phyloP scores from a whole-genome alignment of 30 jellyfish, hydroid and myxozoan species.

The Cassiopea andromeda region DNA sequence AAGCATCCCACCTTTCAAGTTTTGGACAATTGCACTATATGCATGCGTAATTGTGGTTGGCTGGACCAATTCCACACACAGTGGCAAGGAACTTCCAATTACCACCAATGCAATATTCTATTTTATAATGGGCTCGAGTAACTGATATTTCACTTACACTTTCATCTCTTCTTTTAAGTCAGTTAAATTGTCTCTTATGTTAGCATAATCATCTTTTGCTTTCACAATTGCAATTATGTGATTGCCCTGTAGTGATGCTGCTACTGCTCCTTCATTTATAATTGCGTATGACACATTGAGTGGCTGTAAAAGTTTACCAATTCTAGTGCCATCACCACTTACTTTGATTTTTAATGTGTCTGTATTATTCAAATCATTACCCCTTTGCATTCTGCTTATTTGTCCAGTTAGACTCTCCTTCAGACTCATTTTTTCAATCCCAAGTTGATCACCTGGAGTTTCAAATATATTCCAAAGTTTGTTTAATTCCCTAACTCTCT shows the following conservation, averaged over 20 bases:
- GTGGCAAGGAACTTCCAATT: too few relatives aligned
- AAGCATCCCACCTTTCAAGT: not conserved
- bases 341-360: conserved; percentile 9
- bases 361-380: not conserved
- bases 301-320: conserved; percentile 46
- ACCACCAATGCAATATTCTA: conserved; percentile 10
- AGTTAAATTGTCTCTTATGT: too few relatives aligned
- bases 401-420: not conserved
- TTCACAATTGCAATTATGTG: too few relatives aligned
- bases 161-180: conserved; percentile 31
- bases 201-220: too few relatives aligned
- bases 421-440: not conserved
- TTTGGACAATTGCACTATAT: conserved; percentile 25
- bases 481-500: not conserved
- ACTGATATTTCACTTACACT: not conserved
- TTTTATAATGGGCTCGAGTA: not conserved
- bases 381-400: not conserved
- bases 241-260: too few relatives aligned
- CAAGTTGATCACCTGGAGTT: not conserved
- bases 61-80: conserved; percentile 32
- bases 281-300: too few relatives aligned
- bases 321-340: conserved; percentile 49
- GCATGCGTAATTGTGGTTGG: conserved; percentile 50
- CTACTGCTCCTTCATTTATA: not conserved
- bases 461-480: not conserved